Evolutionary conservation across 1,140 invertebrate species (phyloP).

Genomic region (Adelges cooleyi): DNA sequence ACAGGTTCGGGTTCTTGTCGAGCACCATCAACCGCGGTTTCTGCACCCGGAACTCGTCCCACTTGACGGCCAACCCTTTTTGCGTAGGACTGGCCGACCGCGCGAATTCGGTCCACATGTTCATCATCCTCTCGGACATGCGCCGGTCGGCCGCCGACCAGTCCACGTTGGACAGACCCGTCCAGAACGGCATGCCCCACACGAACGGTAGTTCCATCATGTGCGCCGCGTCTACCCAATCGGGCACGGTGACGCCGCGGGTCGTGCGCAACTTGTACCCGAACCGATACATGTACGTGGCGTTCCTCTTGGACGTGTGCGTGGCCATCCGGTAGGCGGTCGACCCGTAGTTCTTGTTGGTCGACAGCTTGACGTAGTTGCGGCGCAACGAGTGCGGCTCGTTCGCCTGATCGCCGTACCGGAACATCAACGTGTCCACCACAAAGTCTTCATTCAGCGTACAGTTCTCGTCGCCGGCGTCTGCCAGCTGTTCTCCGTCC

Average conservation of each 20-base stretch:
- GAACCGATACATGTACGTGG: slow-evolving; percentile 58
- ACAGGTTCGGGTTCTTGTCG: slow-evolving; percentile 61
- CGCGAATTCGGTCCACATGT: slow-evolving; percentile 60
- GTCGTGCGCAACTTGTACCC: slow-evolving; percentile 55
- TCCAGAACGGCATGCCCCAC: slow-evolving; percentile 61
- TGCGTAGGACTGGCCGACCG: slow-evolving; percentile 57
- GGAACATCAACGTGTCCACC: slow-evolving; percentile 59
- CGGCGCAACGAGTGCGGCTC: slow-evolving; percentile 47
- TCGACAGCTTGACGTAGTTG: slow-evolving; percentile 53
- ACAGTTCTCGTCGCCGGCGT: slow-evolving; percentile 49
- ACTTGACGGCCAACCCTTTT: slow-evolving; percentile 49
- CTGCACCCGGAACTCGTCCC: slow-evolving; percentile 53
- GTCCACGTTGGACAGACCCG: slow-evolving; percentile 40
- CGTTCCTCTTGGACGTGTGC: slow-evolving; percentile 45
- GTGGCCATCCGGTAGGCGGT: slow-evolving; percentile 53
- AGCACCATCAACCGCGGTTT: slow-evolving; percentile 56
- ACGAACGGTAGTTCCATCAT: slow-evolving; percentile 65
- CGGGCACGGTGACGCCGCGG: slow-evolving; percentile 48
- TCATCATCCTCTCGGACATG: slow-evolving; percentile 62
- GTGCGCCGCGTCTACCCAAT: slow-evolving; percentile 65
- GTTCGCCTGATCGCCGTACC: slow-evolving; percentile 48
- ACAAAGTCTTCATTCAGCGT: slow-evolving; percentile 54
- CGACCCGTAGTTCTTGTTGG: slow-evolving; percentile 59
- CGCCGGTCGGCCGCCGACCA: slow-evolving; percentile 65
- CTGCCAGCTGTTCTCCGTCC: slow-evolving; percentile 36